These are phyloP conservation scores for Vulpes vulpes DNA, from an alignment of 2,113 vertebrate species.

Conservation along the genomic window DNA sequence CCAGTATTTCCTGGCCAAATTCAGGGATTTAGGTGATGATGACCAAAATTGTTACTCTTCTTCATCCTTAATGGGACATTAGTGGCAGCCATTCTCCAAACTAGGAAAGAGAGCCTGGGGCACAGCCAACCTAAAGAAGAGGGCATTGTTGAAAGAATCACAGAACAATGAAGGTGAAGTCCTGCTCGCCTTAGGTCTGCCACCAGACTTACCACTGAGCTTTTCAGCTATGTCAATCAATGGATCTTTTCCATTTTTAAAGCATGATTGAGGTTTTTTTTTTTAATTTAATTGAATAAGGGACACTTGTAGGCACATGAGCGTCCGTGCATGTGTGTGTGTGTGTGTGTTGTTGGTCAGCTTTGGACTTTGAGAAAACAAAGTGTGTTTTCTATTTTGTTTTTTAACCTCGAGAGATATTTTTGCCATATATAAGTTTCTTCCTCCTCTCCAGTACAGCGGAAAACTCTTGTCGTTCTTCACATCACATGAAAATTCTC, in stretches of 20 bases:
- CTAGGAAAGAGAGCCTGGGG: not conserved
- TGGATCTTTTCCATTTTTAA: not conserved
- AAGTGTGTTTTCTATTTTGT: not conserved
- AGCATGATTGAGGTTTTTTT: not conserved
- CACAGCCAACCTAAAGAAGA: not conserved
- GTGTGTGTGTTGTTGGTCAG: not conserved
- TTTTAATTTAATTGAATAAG: not conserved
- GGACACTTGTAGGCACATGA: not conserved
- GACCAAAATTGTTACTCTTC: not conserved
- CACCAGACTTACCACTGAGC: not conserved
- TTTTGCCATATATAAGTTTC: not conserved
- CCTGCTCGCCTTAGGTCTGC: not conserved
- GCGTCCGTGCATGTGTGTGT: not conserved
- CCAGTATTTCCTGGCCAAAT: not conserved
- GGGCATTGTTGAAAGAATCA: not conserved
- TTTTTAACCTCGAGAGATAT: not conserved
- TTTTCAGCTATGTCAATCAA: not conserved
- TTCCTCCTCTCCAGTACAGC: not conserved
- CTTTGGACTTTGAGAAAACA: not conserved
- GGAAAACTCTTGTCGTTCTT: not conserved
- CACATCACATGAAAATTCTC: conserved; percentile 27
- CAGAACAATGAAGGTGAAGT: not conserved
- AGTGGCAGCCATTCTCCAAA: not conserved
- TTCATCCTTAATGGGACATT: not conserved
- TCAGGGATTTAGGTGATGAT: not conserved